Percentiles rank a stretch among this genome's conserved stretches.
These are phyloP conservation scores for Acheta domesticus DNA, from an alignment of 2,888 invertebrate genomes.

Conservation along the genomic window DNA sequence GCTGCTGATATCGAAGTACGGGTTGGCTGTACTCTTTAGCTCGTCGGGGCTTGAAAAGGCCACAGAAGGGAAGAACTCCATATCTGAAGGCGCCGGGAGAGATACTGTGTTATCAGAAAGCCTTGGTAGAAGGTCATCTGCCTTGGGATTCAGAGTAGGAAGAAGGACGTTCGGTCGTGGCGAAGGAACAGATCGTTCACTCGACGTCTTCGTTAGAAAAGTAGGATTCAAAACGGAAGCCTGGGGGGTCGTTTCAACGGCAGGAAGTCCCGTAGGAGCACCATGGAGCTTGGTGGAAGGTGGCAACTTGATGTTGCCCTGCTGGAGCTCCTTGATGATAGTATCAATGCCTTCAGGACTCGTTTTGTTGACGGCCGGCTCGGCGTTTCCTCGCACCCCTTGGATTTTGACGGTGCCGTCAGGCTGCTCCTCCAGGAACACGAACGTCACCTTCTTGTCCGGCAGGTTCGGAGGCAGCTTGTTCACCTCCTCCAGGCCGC, in stretches of 20 bases:
- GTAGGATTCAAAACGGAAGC: neutral
- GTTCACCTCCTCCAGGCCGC: conserved; percentile 66
- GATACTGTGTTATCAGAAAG: neutral
- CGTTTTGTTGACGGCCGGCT: conserved; percentile 61
- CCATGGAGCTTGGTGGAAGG: conserved; percentile 49
- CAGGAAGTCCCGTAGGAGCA: neutral
- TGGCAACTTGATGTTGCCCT: conserved; percentile 77
- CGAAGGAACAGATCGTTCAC: conserved; percentile 21
- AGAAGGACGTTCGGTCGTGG: conserved; percentile 3
- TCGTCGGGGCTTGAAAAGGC: neutral
- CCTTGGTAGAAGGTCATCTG: neutral
- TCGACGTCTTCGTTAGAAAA: neutral
- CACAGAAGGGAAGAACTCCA: conserved; percentile 27
- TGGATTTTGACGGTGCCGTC: conserved; percentile 83
- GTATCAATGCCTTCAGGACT: conserved; percentile 69
- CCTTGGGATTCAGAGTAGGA: conserved; percentile 20
- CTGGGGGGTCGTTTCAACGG: neutral
- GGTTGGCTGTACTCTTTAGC: neutral
- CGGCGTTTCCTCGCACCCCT: conserved; percentile 71
- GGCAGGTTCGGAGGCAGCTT: conserved; percentile 57
- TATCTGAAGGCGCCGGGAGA: neutral
- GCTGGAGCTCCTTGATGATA: conserved; percentile 74
- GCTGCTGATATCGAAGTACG: neutral
- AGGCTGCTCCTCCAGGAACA: conserved; percentile 78
- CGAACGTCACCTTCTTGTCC: conserved; percentile 80